Evolutionary conservation across 2,797 vertebrate genomes (phyloP), one percentile per base, ranked within the genome.

Genomic region (Mus spretus): DNA sequence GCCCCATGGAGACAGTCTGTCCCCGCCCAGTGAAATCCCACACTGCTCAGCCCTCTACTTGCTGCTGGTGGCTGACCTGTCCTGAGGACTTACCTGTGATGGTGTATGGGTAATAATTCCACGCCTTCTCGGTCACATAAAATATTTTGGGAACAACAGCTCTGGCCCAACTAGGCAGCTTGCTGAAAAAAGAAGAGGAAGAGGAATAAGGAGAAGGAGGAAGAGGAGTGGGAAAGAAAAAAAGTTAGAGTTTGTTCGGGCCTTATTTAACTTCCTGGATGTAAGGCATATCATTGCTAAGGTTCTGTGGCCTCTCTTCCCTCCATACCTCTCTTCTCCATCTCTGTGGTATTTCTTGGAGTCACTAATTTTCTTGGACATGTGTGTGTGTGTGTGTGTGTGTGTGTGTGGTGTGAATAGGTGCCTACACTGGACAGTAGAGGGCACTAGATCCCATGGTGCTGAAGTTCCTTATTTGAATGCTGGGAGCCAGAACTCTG

Each of bases 31-130:
- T 34, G 59, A 80, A 19, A 70, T 47, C 61, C 65, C n/a, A 53
- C 37, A 65, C 78, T 0, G 2, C 9, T 20, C 17, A 12, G 83
- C 75, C 44, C 81, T 10, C 53, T 59, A 34, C 12, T 22, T 1
- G 4, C 40, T 47, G 13, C 31, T 0, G 0, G 57, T 4, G 4
- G 78, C 65, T 67, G 0, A 15, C 6, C 2, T 22, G 65, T 8
- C 40, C 15, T 5, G 63, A 93, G 37, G 78, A 96, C 98, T 98
- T 98, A 99, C 99, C 99, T 99, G 99, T 99, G 96, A 99, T 99
- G 90, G 99, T 99, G 95, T 99, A 99, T 44, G 99, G 99, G 96
- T 99, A 99, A 95, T 99, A 99, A 99, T 99, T 99, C 99, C 99
- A 99, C 2, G 99, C 99, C 98, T 99, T 99, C 98, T 99, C 99